A percentile compares a stretch with the other conserved stretches of the same genome.
Conservation (phyloP, 35 echinoderm and acorn worm species). For the Patiria miniata region DNA sequence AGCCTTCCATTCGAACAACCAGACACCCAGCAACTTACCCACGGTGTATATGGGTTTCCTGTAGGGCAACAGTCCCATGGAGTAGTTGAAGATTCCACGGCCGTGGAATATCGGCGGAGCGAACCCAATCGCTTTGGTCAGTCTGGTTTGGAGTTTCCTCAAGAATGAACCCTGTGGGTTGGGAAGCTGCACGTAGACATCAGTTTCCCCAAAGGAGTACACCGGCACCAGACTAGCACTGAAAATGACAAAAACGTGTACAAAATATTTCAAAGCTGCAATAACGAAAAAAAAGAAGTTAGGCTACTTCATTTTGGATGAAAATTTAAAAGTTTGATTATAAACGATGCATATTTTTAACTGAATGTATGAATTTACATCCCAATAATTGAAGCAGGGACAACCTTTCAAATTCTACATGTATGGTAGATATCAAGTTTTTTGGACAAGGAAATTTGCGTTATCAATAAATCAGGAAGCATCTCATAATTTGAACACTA, state of each 20-base stretch:
- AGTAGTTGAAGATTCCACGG: constrained; percentile 90
- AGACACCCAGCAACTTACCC: constrained; percentile 70
- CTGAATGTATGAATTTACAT: too few species aligned
- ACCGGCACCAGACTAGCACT: constrained; percentile 83
- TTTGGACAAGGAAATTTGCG: too few species aligned
- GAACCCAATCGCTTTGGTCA: constrained; percentile 68
- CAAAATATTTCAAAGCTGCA: too few species aligned
- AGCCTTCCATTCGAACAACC: neutral
- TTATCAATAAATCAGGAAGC: too few species aligned
- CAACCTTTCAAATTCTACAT: too few species aligned
- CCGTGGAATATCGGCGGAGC: constrained; percentile 82
- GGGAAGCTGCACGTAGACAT: constrained; percentile 83
- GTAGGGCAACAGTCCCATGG: constrained; percentile 71
- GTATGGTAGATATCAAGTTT: too few species aligned
- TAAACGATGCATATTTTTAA: too few species aligned
- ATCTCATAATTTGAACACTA: too few species aligned
- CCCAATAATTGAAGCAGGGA: too few species aligned
- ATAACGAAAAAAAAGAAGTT: too few species aligned
- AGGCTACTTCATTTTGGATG: too few species aligned
- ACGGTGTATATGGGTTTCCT: constrained; percentile 84
- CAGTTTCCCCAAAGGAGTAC: constrained; percentile 88
- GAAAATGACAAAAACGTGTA: neutral
- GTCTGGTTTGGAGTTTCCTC: constrained; percentile 50
- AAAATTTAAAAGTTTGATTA: too few species aligned
- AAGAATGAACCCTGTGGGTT: constrained; percentile 60